phyloP scores from a whole-genome alignment of 2,113 vertebrate genomes.

The Orycteropus afer region DNA sequence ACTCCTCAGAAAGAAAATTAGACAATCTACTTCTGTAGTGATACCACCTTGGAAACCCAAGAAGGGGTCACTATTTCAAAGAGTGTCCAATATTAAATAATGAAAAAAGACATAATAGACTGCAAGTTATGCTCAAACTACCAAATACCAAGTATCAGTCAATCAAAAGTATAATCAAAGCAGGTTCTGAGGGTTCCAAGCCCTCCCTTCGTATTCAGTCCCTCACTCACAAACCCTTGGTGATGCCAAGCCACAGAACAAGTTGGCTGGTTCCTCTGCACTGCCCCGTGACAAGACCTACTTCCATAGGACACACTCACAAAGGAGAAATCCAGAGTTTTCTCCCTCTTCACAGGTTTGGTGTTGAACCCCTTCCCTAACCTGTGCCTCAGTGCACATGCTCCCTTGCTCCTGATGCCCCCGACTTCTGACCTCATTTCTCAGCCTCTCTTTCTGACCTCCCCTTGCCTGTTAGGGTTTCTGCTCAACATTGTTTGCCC shows the following conservation, averaged over 20 bases:
- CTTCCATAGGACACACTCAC: rapidly evolving
- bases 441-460: not conserved
- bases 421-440: not conserved
- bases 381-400: not conserved
- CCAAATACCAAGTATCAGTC: not conserved
- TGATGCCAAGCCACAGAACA: not conserved
- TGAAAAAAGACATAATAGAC: not conserved
- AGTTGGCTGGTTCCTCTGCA: rapidly evolving
- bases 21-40: no score
- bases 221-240: not conserved
- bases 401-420: not conserved
- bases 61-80: no score
- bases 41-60: no score
- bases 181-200: not conserved
- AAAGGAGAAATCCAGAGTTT: not conserved
- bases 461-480: no score
- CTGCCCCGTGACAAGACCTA: no score
- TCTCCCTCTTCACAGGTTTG: not conserved
- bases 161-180: not conserved
- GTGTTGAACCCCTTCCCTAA: not conserved
- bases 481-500: not conserved
- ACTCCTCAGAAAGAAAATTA: no score
- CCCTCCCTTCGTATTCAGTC: not conserved
- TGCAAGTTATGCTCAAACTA: not conserved
- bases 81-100: not conserved